Evolutionary conservation across 2,888 invertebrate genomes (phyloP), one percentile per base, ranked within the genome.

Genomic region (Galerucella calmariensis): DNA sequence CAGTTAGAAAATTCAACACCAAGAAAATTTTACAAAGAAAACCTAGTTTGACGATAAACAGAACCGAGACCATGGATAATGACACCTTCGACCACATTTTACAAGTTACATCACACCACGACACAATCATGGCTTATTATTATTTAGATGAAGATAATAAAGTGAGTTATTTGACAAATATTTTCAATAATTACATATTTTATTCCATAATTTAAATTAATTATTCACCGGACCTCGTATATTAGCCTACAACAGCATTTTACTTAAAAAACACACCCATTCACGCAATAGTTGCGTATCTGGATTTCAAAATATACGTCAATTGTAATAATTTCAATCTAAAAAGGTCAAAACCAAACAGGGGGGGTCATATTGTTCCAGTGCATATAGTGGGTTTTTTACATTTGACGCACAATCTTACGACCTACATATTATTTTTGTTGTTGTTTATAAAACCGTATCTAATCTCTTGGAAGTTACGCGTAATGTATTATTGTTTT

Each of bases 41-140:
- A 75, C 85, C 88, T 14, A 89, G 88, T 77, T 80, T 88, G 65
- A 84, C 83, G 41, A 79, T 86, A n/a, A 84, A 83, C 74, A 81
- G 84, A 75, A 81, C 83, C n/a, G 86, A 86, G 73, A 84, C 84
- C 5, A 80, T 85, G 82, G 84, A 86, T 69, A 89, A 90, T 79
- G 93, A 93, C 84, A 90, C 93, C 46, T 93, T 92, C 85, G 93
- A 93, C 79, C 92, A 93, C 84, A 92, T 93, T 79, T 88, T 92
- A 66, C 91, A 91, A 88, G 95, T 94, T 81, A 95, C 96, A 69
- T 90, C 94, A 62, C 93, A 95, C 81, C 95, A 97, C 84, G 97
- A 97, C 81, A 94, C 97, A 0, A 89, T 96, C 10, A 94, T 97
- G 90, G 94, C 96, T 0, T 97, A 95, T 88, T 97, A 97, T 88